phyloP scores from a whole-genome alignment of 2,113 vertebrate species.

The Mormyrus iriodes region DNA sequence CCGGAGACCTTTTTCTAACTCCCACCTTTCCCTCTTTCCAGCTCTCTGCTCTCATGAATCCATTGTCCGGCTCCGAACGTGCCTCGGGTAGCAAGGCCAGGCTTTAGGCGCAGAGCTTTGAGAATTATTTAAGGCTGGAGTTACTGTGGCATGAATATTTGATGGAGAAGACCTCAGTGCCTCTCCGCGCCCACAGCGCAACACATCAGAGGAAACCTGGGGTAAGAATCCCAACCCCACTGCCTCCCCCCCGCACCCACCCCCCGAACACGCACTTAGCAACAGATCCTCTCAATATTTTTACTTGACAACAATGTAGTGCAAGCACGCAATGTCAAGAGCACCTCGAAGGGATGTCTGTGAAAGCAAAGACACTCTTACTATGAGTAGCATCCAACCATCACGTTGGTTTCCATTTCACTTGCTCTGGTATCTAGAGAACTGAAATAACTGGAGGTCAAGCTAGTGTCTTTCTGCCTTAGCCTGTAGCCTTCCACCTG shows the following conservation, averaged over 20 bases:
- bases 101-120: slow-evolving; percentile 62
- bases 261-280: slow-evolving; percentile 21
- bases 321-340: not conserved
- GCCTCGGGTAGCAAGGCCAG: slow-evolving; percentile 58
- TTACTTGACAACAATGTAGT: not conserved
- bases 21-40: slow-evolving; percentile 22
- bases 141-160: slow-evolving; percentile 72
- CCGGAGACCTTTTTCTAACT: not conserved
- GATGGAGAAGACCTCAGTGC: slow-evolving; percentile 62
- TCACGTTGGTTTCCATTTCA: not conserved
- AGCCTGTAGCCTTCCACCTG: not conserved
- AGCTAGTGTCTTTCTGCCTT: not conserved
- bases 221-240: slow-evolving; percentile 37
- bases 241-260: slow-evolving; percentile 17
- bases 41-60: slow-evolving; percentile 45
- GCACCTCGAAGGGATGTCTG: not conserved
- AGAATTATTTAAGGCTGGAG: slow-evolving; percentile 74
- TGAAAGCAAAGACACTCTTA: not conserved
- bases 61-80: slow-evolving; percentile 64
- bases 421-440: not conserved
- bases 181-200: slow-evolving; percentile 53
- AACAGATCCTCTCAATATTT: slow-evolving; percentile 18
- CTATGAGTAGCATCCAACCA: not conserved
- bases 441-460: not conserved
- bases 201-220: slow-evolving; percentile 60